A percentile compares a stretch with the other conserved stretches of the same genome.
These are phyloP conservation scores for Sternotherus odoratus DNA, from an alignment of 2,797 vertebrate genomes.

Conservation along the genomic window DNA sequence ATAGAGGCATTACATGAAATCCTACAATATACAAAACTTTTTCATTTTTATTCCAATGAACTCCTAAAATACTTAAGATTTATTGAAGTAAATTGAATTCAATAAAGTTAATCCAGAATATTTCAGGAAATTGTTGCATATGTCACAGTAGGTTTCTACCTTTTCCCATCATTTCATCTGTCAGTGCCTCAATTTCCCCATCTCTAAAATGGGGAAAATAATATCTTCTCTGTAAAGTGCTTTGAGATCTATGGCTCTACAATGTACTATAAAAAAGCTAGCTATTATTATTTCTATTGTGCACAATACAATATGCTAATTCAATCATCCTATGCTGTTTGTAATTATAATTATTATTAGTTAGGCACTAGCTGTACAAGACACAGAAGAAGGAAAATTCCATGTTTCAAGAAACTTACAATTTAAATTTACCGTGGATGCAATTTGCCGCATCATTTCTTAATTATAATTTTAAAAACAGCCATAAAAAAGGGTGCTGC, in stretches of 20 bases:
- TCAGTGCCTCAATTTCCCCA: neutral
- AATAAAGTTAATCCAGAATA: neutral
- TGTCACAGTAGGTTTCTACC: neutral
- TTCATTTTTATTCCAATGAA: neutral
- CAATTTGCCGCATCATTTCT: neutral
- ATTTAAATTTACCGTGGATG: neutral
- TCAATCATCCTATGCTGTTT: neutral
- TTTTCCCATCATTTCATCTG: neutral
- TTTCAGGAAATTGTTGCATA: neutral
- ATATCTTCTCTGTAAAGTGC: neutral
- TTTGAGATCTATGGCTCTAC: neutral
- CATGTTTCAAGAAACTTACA: neutral
- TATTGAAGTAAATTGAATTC: neutral
- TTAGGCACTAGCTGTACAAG: neutral
- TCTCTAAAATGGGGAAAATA: neutral
- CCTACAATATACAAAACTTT: neutral
- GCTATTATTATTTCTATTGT: neutral
- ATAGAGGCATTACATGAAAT: neutral
- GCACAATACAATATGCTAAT: neutral
- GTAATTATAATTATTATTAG: neutral
- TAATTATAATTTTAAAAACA: neutral
- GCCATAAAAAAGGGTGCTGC: neutral
- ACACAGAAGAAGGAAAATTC: neutral
- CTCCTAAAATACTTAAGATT: neutral
- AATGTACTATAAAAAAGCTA: neutral